Evolutionary conservation across 2,113 vertebrate genomes (phyloP).

Genomic region (Larimichthys crocea): DNA sequence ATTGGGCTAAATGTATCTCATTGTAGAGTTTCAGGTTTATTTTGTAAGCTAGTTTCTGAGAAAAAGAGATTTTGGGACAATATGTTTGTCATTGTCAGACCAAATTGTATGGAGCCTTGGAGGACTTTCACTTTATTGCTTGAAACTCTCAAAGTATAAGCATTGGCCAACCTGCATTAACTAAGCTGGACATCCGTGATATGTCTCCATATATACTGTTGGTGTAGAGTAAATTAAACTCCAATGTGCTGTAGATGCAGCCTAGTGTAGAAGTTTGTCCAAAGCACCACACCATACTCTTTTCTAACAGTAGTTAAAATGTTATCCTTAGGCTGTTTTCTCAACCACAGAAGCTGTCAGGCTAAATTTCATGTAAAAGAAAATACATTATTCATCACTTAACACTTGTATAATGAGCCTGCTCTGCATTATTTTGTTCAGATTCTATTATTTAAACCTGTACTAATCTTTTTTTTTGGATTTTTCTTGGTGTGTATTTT

Average conservation of each 20-base stretch:
- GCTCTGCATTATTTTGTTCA: background rate
- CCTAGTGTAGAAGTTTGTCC: background rate
- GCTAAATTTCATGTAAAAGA: background rate
- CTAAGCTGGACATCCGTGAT: background rate
- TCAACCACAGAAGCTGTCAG: slow-evolving; percentile 16
- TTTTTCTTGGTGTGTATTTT: background rate
- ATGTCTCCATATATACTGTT: background rate
- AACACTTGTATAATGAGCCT: background rate
- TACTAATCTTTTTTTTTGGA: background rate
- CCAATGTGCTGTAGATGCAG: background rate
- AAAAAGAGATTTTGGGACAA: background rate
- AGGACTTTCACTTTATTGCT: background rate
- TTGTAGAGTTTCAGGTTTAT: too few species aligned
- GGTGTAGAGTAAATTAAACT: background rate
- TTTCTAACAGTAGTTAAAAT: background rate
- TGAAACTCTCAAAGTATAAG: background rate
- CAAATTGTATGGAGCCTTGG: slow-evolving; percentile 7
- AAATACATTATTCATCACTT: slow-evolving; percentile 14
- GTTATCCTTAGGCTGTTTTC: background rate
- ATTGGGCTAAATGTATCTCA: too few species aligned
- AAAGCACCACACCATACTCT: too few species aligned
- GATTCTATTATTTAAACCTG: slow-evolving; percentile 12
- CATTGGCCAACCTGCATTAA: background rate
- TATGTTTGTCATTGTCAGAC: slow-evolving; percentile 1
- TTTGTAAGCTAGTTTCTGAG: too few species aligned